Evolutionary conservation across 2,888 invertebrate species (phyloP).

Genomic region (Tinea trinotella): DNA sequence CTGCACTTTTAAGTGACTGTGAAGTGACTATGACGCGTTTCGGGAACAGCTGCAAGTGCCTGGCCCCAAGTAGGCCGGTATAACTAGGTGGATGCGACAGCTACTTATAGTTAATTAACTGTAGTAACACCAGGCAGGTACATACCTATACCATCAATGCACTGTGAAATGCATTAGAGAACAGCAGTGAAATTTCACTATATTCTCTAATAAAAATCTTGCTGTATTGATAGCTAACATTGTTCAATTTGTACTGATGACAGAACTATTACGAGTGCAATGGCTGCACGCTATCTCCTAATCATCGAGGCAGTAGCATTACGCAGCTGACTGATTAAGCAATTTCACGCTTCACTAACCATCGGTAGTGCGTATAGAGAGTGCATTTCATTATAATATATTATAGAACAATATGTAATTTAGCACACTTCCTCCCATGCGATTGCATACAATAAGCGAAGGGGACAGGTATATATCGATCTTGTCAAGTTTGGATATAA

Average conservation of each 20-base stretch:
- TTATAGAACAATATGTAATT: slow-evolving; percentile 58
- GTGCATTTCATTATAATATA: slow-evolving; percentile 63
- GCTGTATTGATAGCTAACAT: too few species aligned
- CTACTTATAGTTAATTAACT: too few species aligned
- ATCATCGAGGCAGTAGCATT: slow-evolving; percentile 48
- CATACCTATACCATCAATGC: too few species aligned
- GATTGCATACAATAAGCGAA: slow-evolving; percentile 22
- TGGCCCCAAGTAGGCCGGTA: too few species aligned
- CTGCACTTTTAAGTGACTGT: too few species aligned
- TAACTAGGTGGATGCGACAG: too few species aligned
- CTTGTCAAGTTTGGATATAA: slow-evolving; percentile 31
- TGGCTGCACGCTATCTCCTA: slow-evolving; percentile 30
- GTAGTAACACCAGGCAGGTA: too few species aligned
- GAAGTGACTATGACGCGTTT: too few species aligned
- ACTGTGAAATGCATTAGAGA: too few species aligned
- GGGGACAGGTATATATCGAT: slow-evolving; percentile 41
- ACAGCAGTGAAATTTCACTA: too few species aligned
- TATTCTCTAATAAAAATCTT: too few species aligned
- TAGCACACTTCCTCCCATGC: slow-evolving; percentile 31
- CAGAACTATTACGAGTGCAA: slow-evolving; percentile 1
- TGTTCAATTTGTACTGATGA: neutral
- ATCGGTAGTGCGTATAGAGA: slow-evolving; percentile 36
- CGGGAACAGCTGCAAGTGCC: too few species aligned
- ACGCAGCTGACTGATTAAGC: slow-evolving; percentile 65
- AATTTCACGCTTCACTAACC: slow-evolving; percentile 59